Base-by-base conservation (phyloP, 2,888 invertebrate genomes). In the Malthinus flaveolus region DNA sequence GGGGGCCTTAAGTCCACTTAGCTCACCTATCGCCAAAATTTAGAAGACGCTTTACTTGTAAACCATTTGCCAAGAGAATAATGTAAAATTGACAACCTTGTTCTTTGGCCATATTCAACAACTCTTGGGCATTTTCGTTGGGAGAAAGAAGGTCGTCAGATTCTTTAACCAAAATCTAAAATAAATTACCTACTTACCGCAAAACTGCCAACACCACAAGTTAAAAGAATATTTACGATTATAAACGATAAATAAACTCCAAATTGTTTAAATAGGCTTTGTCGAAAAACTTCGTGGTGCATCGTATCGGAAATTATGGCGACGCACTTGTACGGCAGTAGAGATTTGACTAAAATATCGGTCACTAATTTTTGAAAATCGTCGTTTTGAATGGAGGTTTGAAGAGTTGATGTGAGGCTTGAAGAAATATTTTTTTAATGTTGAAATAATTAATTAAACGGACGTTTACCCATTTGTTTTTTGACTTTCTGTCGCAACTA, bases 11-110 rank as follows among this genome's bases (percentile, higher is more conserved):
- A 32, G n/a, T 23, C 9, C 32, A n/a, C 37, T 23, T n/a, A n/a
- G 53, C 66, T 66, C 74, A 87, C 85, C 85, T 84, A 73, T 92
- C 90, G 0, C 87, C 84, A 75, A 87, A 92, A 67, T 79, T 78
- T n/a, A 93, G 73, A 31, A 93, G 80, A 58, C 87, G 79, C 0
- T 84, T 78, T 1, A 85, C 81, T 80, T 92, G 88, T 48, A 85
- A 72, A 0, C 87, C 91, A 76, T 91, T 91, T 0, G 89, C 80
- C 13, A 91, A 76, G 7, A 91, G 80, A 59, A 92, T 84, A 32
- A 91, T 75, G 69, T 91, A 89, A 3, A 86, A 78, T 67, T 87
- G 85, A 71, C 93, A 93, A 13, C 88, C 87, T 49, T 85, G 83
- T 59, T 80, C 80, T 68, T 84, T 84, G 4, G 85, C 83, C 66